Evolutionary conservation across 1,140 invertebrate species (phyloP), one percentile per base, ranked within the genome.

Genomic region (Littorina saxatilis): DNA sequence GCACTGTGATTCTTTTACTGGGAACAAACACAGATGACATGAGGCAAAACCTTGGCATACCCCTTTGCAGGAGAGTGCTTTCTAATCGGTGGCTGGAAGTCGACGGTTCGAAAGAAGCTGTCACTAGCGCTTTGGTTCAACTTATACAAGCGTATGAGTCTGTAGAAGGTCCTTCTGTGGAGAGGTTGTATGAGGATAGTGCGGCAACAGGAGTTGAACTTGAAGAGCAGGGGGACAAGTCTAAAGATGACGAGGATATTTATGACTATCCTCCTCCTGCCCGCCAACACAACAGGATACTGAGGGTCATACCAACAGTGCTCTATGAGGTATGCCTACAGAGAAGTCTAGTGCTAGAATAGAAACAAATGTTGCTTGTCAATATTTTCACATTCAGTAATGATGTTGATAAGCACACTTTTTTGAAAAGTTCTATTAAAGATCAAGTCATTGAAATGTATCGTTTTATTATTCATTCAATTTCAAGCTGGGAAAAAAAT

Each of bases 81-180:
- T 20, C 4, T n/a, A 32, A 68, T 37, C 47, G 50, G n/a, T 40
- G 66, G 68, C n/a, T 72, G 68, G 43, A 15, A 9, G 79, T 80
- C 50, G 70, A 72, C 37, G 52, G 70, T 61, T 52, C 50, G 11
- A 29, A 27, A n/a, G 50, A 37, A 0, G 35, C 70, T 0, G 70
- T 80, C 20, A 74, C 23, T 13, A 58, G n/a, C 15, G 68, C 68
- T 7, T 7, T 80, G 27, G 50, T 80, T 9, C 37, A 55, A 23
- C 50, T 80, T 20, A 80, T 80, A 11, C 68, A 80, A 52, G 68
- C 39, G 23, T 80, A n/a, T 73, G 79, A 80, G 39, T 52, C 52
- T 20, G n/a, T 29, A 27, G 47, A 23, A 7, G 32, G 52, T 35
- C 9, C 47, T 0, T n/a, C 2, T 13, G 20, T 43, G 1, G 32